Percentiles rank a stretch among this genome's conserved stretches.
These are phyloP conservation scores for Ypsolopha sequella DNA, from an alignment of 2,888 invertebrate species.

Conservation along the genomic window DNA sequence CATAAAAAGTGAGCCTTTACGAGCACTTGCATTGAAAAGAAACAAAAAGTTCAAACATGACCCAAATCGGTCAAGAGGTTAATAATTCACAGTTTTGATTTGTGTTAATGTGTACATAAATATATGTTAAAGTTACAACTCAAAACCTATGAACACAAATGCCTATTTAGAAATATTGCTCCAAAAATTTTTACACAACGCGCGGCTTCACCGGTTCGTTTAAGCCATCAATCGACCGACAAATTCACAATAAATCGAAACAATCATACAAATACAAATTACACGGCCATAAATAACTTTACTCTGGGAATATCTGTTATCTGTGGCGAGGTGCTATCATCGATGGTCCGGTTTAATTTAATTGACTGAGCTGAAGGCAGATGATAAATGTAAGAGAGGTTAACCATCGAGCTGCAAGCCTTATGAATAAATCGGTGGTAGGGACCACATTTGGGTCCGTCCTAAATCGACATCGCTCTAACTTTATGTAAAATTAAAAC, in stretches of 20 bases:
- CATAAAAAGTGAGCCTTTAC: too few relatives aligned
- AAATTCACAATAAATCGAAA: conserved; percentile 30
- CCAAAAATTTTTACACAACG: neutral
- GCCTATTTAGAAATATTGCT: too few relatives aligned
- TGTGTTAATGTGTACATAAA: too few relatives aligned
- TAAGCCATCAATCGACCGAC: conserved; percentile 21
- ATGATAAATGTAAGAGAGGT: conserved; percentile 64
- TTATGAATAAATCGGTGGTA: conserved; percentile 56
- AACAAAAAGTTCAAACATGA: too few relatives aligned
- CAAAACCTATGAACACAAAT: too few relatives aligned
- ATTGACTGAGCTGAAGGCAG: conserved; percentile 59
- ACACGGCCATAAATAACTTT: conserved; percentile 50
- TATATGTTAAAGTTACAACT: too few relatives aligned
- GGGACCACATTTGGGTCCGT: neutral
- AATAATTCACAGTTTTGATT: too few relatives aligned
- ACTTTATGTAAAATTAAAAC: too few relatives aligned
- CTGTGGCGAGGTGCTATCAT: conserved; percentile 52
- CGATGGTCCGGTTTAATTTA: conserved; percentile 62
- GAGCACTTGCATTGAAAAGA: too few relatives aligned
- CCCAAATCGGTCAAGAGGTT: too few relatives aligned
- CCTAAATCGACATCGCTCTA: conserved; percentile 20
- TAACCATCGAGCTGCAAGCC: conserved; percentile 49
- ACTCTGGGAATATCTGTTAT: conserved; percentile 40
- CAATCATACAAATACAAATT: conserved; percentile 47
- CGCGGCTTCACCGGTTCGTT: neutral